Percentiles rank a stretch among this genome's conserved stretches.
Evolutionary conservation across 2,113 vertebrate species (phyloP).

Genomic region (Nycticebus coucang): DNA sequence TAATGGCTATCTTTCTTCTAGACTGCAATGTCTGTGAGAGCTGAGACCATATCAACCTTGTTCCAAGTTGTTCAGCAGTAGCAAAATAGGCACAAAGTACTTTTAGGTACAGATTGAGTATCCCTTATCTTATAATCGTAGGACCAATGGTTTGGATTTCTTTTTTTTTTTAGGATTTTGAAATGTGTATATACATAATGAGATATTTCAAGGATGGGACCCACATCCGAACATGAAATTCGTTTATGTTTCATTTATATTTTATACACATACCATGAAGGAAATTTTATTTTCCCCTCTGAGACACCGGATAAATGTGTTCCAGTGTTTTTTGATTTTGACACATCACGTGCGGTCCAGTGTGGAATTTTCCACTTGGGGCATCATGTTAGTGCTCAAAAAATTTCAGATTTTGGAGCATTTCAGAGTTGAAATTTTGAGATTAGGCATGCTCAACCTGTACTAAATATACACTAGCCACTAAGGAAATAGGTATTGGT

Average conservation of each 20-base stretch:
- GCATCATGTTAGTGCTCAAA: background rate
- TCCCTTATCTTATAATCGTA: background rate
- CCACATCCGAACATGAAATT: background rate
- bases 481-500: background rate
- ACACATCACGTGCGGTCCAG: background rate
- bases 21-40: background rate
- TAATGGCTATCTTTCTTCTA: background rate
- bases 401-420: background rate
- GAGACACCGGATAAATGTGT: background rate
- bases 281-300: background rate
- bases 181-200: background rate
- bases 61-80: background rate
- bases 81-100: background rate
- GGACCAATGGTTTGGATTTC: background rate
- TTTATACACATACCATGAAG: background rate
- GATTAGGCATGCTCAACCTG: background rate
- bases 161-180: background rate
- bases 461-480: background rate
- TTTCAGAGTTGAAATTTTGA: background rate
- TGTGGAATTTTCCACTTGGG: background rate
- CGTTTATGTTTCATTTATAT: background rate
- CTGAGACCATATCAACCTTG: background rate
- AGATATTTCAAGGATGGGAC: background rate
- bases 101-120: background rate
- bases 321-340: background rate